A percentile compares a stretch with the other conserved stretches of the same genome.
These are phyloP conservation scores for Phaetusa simplex DNA, from an alignment of 2,113 vertebrate genomes.

Conservation along the genomic window DNA sequence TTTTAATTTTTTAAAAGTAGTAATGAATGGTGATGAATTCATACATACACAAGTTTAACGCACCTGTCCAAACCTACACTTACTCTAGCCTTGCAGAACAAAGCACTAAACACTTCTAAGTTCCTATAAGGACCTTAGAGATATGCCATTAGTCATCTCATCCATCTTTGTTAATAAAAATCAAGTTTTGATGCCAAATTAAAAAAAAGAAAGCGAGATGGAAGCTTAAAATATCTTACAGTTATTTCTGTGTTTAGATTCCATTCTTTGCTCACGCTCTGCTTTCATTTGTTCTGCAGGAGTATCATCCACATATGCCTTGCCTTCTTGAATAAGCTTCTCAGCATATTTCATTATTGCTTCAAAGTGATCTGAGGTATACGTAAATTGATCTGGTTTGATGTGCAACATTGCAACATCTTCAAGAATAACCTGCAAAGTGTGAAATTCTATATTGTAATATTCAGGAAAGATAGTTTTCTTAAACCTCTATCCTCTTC, in stretches of 20 bases:
- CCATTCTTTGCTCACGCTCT: conserved; percentile 90
- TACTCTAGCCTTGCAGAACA: background rate
- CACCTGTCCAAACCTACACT: background rate
- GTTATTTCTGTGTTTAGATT: conserved; percentile 88
- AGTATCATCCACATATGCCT: conserved; percentile 94
- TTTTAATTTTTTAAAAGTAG: background rate
- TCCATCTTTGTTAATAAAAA: background rate
- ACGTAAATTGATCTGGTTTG: conserved; percentile 95
- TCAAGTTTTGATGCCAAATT: background rate
- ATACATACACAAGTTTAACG: background rate
- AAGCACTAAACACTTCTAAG: background rate
- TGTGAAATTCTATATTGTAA: background rate
- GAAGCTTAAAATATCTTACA: conserved; percentile 75
- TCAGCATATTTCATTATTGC: conserved; percentile 87
- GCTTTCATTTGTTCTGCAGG: conserved; percentile 94
- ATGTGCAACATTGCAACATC: conserved; percentile 96
- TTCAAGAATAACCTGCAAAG: conserved; percentile 92
- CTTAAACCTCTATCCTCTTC: background rate
- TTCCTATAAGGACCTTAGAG: background rate
- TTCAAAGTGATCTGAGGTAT: conserved; percentile 95
- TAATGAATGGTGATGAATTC: background rate
- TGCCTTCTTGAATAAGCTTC: conserved; percentile 89
- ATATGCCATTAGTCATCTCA: background rate
- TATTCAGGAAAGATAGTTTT: background rate
- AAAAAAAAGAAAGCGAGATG: background rate